Percentiles rank a stretch among this genome's conserved stretches.
phyloP scores from a whole-genome alignment of 2,888 invertebrate species.

The Hypomecis atomaria region DNA sequence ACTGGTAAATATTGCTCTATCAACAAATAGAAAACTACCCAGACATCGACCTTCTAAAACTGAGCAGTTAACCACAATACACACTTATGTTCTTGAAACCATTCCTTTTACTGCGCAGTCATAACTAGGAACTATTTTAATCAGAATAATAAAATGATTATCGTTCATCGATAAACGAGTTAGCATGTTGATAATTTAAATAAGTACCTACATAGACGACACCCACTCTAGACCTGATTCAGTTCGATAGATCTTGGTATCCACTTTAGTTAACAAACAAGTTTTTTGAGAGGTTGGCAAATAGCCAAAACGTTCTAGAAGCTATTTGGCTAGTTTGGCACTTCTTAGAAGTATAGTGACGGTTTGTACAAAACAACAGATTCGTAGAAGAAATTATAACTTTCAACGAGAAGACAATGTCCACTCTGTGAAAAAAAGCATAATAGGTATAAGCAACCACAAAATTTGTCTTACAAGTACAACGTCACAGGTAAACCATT shows the following conservation, averaged over 20 bases:
- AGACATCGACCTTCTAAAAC: neutral
- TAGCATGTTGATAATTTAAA: neutral
- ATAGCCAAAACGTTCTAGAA: slow-evolving; percentile 5
- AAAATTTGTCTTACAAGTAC: too few relatives aligned
- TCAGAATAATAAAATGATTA: slow-evolving; percentile 16
- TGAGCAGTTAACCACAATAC: neutral
- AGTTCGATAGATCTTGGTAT: neutral
- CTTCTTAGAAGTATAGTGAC: neutral
- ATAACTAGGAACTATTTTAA: slow-evolving; percentile 11
- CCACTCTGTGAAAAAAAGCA: too few relatives aligned
- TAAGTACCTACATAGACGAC: neutral
- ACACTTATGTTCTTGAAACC: neutral
- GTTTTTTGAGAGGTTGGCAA: slow-evolving; percentile 22
- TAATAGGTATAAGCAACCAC: too few relatives aligned
- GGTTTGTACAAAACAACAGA: neutral
- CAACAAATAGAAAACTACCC: slow-evolving; percentile 2
- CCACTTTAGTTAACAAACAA: slow-evolving; percentile 20
- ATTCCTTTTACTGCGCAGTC: slow-evolving; percentile 3
- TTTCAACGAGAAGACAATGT: neutral
- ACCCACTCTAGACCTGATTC: slow-evolving; percentile 3
- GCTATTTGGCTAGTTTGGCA: neutral
- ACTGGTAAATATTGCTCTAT: slow-evolving; percentile 4
- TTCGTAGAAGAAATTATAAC: neutral
- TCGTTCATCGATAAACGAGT: slow-evolving; percentile 13
- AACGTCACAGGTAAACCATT: too few relatives aligned